Evolutionary conservation across 2,797 vertebrate species (phyloP).

Genomic region (Pantherophis vulpinus): DNA sequence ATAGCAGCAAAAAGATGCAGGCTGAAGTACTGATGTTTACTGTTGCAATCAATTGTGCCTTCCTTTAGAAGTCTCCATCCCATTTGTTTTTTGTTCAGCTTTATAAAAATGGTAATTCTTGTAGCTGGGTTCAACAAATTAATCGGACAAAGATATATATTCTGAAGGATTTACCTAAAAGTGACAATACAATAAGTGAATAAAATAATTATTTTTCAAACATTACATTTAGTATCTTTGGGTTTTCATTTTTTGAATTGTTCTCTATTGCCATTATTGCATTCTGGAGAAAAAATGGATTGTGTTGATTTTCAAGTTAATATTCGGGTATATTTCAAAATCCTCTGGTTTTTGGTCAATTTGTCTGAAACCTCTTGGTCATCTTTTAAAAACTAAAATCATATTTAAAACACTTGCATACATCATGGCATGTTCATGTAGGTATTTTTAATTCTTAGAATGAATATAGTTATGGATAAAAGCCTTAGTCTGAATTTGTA

Average conservation of each 20-base stretch:
- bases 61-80: background rate
- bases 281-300: background rate
- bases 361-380: background rate
- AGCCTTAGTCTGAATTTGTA: background rate
- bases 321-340: background rate
- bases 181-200: background rate
- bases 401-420: background rate
- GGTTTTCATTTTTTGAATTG: background rate
- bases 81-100: background rate
- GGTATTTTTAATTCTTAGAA: background rate
- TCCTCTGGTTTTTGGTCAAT: background rate
- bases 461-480: background rate
- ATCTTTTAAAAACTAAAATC: background rate
- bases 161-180: background rate
- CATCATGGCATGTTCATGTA: background rate
- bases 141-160: background rate
- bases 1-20: background rate
- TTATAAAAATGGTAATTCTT: background rate
- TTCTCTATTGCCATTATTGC: background rate
- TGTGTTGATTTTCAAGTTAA: background rate
- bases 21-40: background rate
- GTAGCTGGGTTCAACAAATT: background rate
- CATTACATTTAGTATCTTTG: background rate
- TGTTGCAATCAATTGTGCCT: background rate
- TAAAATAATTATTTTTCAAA: background rate